Conservation (phyloP, 2,113 vertebrate genomes). For the Tachuris rubrigastra region DNA sequence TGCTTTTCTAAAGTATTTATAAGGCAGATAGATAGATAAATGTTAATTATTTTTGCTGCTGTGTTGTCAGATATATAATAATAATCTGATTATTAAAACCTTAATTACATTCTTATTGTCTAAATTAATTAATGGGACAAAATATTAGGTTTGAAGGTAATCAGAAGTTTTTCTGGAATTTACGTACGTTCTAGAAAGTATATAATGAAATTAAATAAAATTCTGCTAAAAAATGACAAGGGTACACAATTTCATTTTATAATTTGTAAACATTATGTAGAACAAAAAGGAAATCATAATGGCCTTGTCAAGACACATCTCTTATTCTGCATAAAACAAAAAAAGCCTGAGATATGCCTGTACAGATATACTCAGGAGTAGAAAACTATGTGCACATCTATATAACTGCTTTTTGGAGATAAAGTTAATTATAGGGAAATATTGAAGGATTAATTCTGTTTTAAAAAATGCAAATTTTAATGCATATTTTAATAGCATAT, state of each 20-base stretch:
- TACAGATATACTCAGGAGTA: neutral
- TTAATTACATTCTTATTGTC: constrained; percentile 3
- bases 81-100: constrained; percentile 15
- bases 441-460: neutral
- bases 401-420: neutral
- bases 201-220: neutral
- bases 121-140: neutral
- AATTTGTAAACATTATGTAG: neutral
- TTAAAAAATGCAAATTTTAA: neutral
- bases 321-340: neutral
- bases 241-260: neutral
- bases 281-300: neutral
- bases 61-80: neutral
- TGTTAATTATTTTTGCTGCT: neutral
- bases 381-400: neutral
- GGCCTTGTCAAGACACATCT: neutral
- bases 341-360: neutral
- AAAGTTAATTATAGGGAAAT: neutral
- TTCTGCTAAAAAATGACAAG: neutral
- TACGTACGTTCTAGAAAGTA: neutral
- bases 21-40: neutral
- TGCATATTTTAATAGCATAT: neutral
- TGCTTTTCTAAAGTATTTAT: neutral
- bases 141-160: constrained; percentile 24
- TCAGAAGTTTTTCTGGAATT: constrained; percentile 15